A percentile compares a stretch with the other conserved stretches of the same genome.
These are phyloP conservation scores for Rugalucina vietnamica DNA, from an alignment of 2,888 invertebrate species.

Conservation along the genomic window DNA sequence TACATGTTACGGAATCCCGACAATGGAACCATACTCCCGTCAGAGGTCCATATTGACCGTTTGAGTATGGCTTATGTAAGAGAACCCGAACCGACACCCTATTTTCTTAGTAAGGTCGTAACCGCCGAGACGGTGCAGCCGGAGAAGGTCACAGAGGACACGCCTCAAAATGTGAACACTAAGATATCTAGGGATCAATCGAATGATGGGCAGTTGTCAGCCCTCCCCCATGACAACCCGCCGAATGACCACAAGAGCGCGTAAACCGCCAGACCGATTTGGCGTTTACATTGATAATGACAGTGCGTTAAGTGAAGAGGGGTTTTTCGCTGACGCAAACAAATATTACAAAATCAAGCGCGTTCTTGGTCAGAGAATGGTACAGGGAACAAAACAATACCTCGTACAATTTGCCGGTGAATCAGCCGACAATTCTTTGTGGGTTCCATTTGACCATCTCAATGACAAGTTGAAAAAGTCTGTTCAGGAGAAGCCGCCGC, in stretches of 20 bases:
- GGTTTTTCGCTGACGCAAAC: neutral
- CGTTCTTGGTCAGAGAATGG: neutral
- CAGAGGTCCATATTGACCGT: neutral
- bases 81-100: neutral
- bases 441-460: neutral
- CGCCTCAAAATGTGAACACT: neutral
- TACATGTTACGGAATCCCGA: slow-evolving; percentile 26
- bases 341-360: slow-evolving; percentile 18
- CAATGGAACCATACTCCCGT: neutral
- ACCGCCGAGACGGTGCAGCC: neutral
- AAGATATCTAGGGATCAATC: neutral
- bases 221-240: neutral
- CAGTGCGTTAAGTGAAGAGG: neutral
- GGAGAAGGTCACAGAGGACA: neutral
- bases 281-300: neutral
- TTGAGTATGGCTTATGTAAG: neutral
- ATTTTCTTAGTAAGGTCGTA: neutral
- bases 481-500: neutral
- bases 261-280: neutral
- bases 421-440: slow-evolving; percentile 3
- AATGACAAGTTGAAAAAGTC: neutral
- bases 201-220: neutral
- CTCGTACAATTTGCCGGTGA: slow-evolving; percentile 12
- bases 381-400: neutral
- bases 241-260: too few relatives aligned